These are phyloP conservation scores for Microtus montanus DNA, from an alignment of 2,113 vertebrate genomes.

Conservation along the genomic window DNA sequence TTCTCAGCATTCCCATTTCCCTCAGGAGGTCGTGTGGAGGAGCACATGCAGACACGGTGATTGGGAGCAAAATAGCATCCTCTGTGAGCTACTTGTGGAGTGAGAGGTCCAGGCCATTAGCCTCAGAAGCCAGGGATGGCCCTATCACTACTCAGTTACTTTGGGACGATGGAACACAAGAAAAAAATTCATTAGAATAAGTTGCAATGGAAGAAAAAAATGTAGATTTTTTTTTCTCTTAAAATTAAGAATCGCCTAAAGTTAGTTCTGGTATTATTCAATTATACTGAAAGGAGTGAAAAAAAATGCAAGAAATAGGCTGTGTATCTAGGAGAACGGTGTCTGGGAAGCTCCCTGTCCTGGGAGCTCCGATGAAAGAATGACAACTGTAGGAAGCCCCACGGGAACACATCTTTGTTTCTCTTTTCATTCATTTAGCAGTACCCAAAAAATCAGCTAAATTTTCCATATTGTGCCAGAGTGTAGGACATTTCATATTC, in stretches of 20 bases:
- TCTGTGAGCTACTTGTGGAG: background rate
- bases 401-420: background rate
- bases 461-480: background rate
- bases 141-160: background rate
- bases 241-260: background rate
- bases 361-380: rapidly evolving
- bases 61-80: background rate
- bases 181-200: background rate
- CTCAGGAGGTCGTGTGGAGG: conserved; percentile 49
- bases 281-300: background rate
- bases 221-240: background rate
- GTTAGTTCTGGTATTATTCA: background rate
- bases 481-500: background rate
- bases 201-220: background rate
- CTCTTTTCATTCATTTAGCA: conserved; percentile 1
- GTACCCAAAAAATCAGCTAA: background rate
- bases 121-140: too few species aligned
- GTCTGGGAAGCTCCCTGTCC: background rate
- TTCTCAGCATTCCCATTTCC: conserved; percentile 12
- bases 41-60: conserved; percentile 1
- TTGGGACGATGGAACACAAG: background rate
- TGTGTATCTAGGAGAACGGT: background rate
- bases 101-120: background rate
- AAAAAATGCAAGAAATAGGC: background rate
- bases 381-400: too few species aligned